Evolutionary conservation across 2,113 vertebrate species (phyloP).

Genomic region (Tiliqua scincoides): DNA sequence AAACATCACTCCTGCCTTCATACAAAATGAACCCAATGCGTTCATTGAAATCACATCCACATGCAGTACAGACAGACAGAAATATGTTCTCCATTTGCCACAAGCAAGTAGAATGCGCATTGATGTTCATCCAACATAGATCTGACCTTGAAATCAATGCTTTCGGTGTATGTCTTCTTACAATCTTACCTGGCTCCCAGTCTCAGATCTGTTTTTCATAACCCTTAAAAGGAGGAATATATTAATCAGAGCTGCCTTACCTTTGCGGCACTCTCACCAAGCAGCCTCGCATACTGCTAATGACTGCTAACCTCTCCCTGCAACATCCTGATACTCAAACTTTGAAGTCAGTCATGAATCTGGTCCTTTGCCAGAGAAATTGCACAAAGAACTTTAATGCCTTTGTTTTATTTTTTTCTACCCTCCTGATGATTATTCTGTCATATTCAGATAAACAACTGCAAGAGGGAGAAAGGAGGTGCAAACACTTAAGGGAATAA

Average conservation of each 20-base stretch:
- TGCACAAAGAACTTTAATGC: slow-evolving; percentile 39
- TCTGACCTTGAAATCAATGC: slow-evolving; percentile 47
- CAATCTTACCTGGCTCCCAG: slow-evolving; percentile 3
- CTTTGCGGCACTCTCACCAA: slow-evolving; percentile 40
- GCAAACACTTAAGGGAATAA: slow-evolving; percentile 39
- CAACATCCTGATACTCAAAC: background rate
- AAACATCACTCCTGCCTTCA: background rate
- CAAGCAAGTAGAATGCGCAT: background rate
- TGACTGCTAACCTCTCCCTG: background rate
- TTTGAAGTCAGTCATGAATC: slow-evolving; percentile 56
- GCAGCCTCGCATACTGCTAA: slow-evolving; percentile 34
- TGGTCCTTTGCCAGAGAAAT: slow-evolving; percentile 28
- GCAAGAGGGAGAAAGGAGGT: slow-evolving; percentile 29
- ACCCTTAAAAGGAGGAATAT: slow-evolving; percentile 42
- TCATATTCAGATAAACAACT: slow-evolving; percentile 49
- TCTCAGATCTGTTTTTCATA: slow-evolving; percentile 33
- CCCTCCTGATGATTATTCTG: slow-evolving; percentile 41
- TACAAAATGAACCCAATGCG: background rate
- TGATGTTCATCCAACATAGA: background rate
- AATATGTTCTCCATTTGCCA: background rate
- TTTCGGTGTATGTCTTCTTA: background rate
- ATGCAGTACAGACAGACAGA: background rate
- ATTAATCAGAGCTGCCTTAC: slow-evolving; percentile 37
- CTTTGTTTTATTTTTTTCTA: slow-evolving; percentile 41
- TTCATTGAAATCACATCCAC: background rate